phyloP scores from a whole-genome alignment of 2,888 invertebrate species.

The Campoplex nolae region DNA sequence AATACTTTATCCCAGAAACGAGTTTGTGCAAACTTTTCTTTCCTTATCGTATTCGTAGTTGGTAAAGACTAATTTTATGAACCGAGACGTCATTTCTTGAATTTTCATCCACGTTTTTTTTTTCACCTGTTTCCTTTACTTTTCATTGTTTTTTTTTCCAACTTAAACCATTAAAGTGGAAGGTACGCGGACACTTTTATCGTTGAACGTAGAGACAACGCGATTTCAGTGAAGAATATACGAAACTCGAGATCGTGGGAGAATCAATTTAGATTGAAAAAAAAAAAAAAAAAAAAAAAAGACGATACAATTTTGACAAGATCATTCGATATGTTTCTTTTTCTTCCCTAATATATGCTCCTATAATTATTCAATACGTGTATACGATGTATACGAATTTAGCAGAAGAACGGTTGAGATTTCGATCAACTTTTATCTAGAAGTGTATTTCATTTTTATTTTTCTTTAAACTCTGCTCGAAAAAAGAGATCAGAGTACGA shows the following conservation, averaged over 20 bases:
- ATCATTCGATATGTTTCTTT: slow-evolving; percentile 62
- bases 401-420: slow-evolving; percentile 48
- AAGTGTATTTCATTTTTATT: slow-evolving; percentile 20
- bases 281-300: not conserved
- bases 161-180: slow-evolving; percentile 57
- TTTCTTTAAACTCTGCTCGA: slow-evolving; percentile 40
- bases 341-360: slow-evolving; percentile 28
- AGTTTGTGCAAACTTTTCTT: slow-evolving; percentile 64
- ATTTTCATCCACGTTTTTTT: not conserved
- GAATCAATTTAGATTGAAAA: slow-evolving; percentile 8
- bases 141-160: slow-evolving; percentile 16
- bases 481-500: slow-evolving; percentile 18
- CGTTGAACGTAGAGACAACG: slow-evolving; percentile 53
- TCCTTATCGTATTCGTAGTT: slow-evolving; percentile 56
- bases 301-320: slow-evolving; percentile 44
- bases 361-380: slow-evolving; percentile 60
- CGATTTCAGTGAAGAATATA: slow-evolving; percentile 25
- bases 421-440: slow-evolving; percentile 43
- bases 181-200: slow-evolving; percentile 65
- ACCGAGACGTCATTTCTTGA: slow-evolving; percentile 38
- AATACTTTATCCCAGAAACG: slow-evolving; percentile 60
- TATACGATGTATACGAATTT: slow-evolving; percentile 57
- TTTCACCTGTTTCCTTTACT: not conserved
- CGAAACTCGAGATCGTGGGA: slow-evolving; percentile 16
- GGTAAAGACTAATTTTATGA: slow-evolving; percentile 49